phyloP scores from a whole-genome alignment of 2,888 invertebrate species.

The Platycheirus rosarum region DNA sequence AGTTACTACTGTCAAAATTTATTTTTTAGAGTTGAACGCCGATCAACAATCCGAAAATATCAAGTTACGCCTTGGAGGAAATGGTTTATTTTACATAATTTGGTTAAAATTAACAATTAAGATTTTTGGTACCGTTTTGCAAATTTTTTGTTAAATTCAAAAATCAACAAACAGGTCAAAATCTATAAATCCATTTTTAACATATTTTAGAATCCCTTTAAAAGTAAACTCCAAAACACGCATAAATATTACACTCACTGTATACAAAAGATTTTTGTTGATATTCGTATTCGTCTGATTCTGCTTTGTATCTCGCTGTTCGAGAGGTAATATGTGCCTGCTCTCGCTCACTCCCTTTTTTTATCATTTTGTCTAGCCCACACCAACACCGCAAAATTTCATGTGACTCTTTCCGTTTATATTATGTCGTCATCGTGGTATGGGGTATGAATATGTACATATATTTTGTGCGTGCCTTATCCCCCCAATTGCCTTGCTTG shows the following conservation, averaged over 20 bases:
- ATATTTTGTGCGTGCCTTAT: conserved; percentile 29
- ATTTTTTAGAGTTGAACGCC: no score
- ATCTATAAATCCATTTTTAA: no score
- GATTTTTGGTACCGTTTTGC: no score
- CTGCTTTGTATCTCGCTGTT: conserved; percentile 29
- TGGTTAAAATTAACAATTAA: no score
- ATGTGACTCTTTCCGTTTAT: conserved; percentile 46
- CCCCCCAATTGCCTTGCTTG: neutral
- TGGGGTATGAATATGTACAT: conserved; percentile 61
- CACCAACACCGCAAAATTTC: conserved; percentile 25
- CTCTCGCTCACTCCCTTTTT: conserved; percentile 49
- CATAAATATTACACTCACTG: conserved; percentile 37
- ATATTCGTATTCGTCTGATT: conserved; percentile 44
- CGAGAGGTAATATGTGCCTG: conserved; percentile 8
- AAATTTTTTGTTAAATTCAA: no score
- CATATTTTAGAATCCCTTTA: no score
- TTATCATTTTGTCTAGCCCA: conserved; percentile 6
- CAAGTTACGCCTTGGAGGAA: no score
- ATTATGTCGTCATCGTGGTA: conserved; percentile 48
- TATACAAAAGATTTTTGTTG: conserved; percentile 61
- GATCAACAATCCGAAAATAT: no score
- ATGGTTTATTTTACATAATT: no score
- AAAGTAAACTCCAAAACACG: no score
- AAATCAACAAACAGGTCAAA: no score
- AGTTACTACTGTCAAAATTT: no score